Base-by-base conservation (phyloP, 2,113 vertebrate species). In the Toxostoma redivivum region DNA sequence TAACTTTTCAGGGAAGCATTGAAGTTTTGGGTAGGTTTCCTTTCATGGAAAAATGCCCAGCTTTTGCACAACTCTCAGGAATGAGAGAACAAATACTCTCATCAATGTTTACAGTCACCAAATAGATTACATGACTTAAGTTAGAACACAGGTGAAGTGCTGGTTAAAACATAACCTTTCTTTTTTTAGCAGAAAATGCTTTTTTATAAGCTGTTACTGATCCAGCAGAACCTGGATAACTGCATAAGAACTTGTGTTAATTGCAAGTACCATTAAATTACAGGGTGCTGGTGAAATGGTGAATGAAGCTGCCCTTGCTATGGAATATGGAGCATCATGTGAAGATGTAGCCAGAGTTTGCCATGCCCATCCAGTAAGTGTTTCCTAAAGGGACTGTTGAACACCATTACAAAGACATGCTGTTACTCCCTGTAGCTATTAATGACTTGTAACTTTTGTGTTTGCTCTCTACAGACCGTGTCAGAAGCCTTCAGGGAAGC, bases 401-500 rank as follows among this genome's bases (percentile, higher is more conserved):
- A 33, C 24, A 51, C 31, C 24, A 4, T 51, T 33, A 7, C 20
- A 33, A 40, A 80, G 44, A 28, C 30, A 6, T 12, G 44, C n/a
- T 80, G 1, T 50, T 58, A 37, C 18, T 53, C 14, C n/a, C 5
- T 69, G 25, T 60, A 61, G 76, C 22, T 73, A 0, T 62, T 92
- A 78, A 78, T 79, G 35, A 89, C 81, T 86, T 92, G 11, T 62
- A 35, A 66, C 15, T 74, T 78, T 62, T 95, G n/a, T 92, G 89
- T 88, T 97, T 81, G 79, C 37, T 93, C 57, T 70, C 95, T 95
- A 22, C 98, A 99, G 99, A 99, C 99, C 5, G 99, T 99, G 95
- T 99, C 99, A 27, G 99, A 99, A 98, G 99, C 99, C 92, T 99
- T 99, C 98, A 98, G 99, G 98, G 99, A 99, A 99, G 99, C 99